Conservation (phyloP, 2,113 vertebrate species). For the Porphyrio hochstetteri region DNA sequence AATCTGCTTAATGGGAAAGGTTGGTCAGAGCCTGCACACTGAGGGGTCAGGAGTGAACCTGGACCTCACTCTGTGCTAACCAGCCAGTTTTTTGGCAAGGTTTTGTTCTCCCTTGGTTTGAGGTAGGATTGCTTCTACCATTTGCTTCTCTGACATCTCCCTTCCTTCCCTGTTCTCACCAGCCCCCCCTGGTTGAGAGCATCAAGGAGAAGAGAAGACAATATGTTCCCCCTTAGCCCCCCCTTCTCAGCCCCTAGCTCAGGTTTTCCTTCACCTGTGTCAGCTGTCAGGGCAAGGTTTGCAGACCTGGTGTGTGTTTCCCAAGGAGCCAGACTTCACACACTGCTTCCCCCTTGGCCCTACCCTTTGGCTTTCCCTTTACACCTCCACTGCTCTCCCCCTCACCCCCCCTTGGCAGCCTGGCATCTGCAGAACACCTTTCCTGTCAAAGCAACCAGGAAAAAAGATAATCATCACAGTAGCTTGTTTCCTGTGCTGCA, state of each 20-base stretch:
- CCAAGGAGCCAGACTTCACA: conserved; percentile 18
- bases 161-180: neutral
- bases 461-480: neutral
- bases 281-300: neutral
- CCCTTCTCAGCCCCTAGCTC: neutral
- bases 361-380: conserved; percentile 50
- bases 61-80: neutral
- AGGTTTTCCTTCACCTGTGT: neutral
- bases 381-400: neutral
- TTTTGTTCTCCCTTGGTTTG: neutral
- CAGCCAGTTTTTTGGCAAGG: neutral
- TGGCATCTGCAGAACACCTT: conserved; percentile 25
- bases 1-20: neutral
- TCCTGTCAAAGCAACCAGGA: conserved; percentile 4
- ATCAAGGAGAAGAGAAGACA: neutral
- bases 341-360: neutral
- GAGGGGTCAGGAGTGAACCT: neutral
- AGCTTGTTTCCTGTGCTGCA: neutral
- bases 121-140: neutral
- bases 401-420: neutral
- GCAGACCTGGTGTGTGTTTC: neutral
- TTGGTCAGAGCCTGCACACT: neutral
- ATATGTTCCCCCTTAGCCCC: neutral
- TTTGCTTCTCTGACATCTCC: neutral
- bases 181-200: neutral